Evolutionary conservation across 2,888 invertebrate genomes (phyloP).

Genomic region (Hedya salicella): DNA sequence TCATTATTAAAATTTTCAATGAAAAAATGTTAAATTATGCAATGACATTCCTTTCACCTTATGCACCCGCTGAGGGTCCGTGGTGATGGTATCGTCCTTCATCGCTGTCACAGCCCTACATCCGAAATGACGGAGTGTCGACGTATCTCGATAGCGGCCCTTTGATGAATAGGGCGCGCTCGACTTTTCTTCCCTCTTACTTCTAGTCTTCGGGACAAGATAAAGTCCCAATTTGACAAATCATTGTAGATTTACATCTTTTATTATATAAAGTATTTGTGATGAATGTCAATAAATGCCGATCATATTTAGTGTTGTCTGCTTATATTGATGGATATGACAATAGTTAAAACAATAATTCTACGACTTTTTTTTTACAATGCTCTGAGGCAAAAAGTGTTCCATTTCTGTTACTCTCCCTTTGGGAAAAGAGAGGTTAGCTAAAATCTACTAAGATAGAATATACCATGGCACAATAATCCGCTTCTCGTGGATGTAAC

Average conservation of each 20-base stretch:
- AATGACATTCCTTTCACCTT: conserved; percentile 24
- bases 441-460: too few species aligned
- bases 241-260: conserved; percentile 41
- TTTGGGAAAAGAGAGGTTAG: too few species aligned
- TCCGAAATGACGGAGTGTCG: conserved; percentile 71
- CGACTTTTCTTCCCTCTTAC: conserved; percentile 62
- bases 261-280: conserved; percentile 22
- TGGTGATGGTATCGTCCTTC: conserved; percentile 53
- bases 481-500: too few species aligned
- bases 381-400: too few species aligned
- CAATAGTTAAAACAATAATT: too few species aligned
- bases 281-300: conserved; percentile 16
- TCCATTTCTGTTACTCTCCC: too few species aligned
- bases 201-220: conserved; percentile 63
- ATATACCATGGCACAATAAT: too few species aligned
- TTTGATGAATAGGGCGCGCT: conserved; percentile 63
- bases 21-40: conserved; percentile 9
- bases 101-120: conserved; percentile 64
- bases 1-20: too few species aligned
- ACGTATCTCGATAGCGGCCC: conserved; percentile 65
- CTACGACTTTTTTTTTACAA: too few species aligned
- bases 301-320: conserved; percentile 1
- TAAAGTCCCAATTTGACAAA: conserved; percentile 63
- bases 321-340: not conserved
- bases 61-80: conserved; percentile 50